Evolutionary conservation across 2,113 vertebrate species (phyloP), one percentile per base, ranked within the genome.

Genomic region (Ginglymostoma cirratum): DNA sequence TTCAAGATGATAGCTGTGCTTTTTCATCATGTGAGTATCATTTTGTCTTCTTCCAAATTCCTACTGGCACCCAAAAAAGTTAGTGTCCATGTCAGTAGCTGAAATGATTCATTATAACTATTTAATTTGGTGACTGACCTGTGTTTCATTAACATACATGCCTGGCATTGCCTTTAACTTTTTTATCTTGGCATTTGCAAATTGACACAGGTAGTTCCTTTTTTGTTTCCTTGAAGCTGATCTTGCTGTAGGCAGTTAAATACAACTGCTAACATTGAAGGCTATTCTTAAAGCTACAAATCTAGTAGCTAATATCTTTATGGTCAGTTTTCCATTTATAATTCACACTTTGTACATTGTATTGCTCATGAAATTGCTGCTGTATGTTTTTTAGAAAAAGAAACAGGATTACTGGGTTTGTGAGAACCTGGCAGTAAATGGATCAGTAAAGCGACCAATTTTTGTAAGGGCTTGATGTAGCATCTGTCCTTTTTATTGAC

Each of bases 281-380:
- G 30, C 61, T 89, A 17, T 52, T 89, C 30, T 87, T 6, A 21
- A 86, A 45, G 38, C 69, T 72, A 6, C 5, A 76, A 52, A 95
- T 24, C 69, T 45, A 19, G n/a, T 95, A 72, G 23, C 66, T 72
- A 5, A 52, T 72, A 70, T 95, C 14, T 93, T 48, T 76, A 76
- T 95, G 94, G 69, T 94, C 42, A 95, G 15, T 45, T 95, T 95
- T 72, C 52, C 42, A 72, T 23, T 85, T 83, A 83, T 83, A 83
- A 90, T 90, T 89, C 48, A 69, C n/a, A 95, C 69, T 72, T 95
- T 27, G 42, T 27, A 95, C 48, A 21, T 72, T 24, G 45, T 69
- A 15, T 66, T 94, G 23, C 66, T 70, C 66, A 70, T 30, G 38
- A 94, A 94, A 69, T 95, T 48, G 45, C 30, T 61, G 52, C 42